Base-by-base conservation (phyloP, 2,888 invertebrate genomes). In the Apeira syringaria region DNA sequence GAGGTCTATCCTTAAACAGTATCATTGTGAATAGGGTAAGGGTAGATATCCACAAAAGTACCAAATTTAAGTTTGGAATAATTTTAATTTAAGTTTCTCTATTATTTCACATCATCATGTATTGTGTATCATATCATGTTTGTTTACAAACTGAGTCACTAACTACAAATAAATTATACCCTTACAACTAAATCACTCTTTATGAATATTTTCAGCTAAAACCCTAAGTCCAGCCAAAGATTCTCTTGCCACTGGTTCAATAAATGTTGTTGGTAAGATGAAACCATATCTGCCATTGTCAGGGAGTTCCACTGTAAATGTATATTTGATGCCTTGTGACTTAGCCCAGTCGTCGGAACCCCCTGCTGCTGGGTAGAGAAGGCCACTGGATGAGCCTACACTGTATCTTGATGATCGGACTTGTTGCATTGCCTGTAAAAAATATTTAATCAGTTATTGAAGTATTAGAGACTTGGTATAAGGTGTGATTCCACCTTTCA, bases 321-420 rank as follows among this genome's bases (percentile, higher is more conserved):
- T 84, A 73, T 97, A 98, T 73, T 97, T 97, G 51, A 98, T 94
- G 5, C 94, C 93, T 25, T 92, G 88, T 0, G 95, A 96, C 78
- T 98, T 97, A 4, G 97, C 98, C 96, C 97, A 98, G 76, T 98
- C 98, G 63, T 96, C 96, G 0, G 96, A 95, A 7, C 96, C 96
- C 1, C 96, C 96, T 17, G 95, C 85, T 1, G 95, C 95, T 0
- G 96, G 94, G 73, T 96, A 96, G 1, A 96, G 84, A 0, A 94
- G 92, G n/a, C 91, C 92, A 29, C 94, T 95, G 10, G 96, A 94
- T 32, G 95, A 93, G 6, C 96, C 96, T 0, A 96, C 94, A 17
- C 92, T 93, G 68, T 96, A 96, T 32, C 84, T 73, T 1, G 92
- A 90, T 15, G 94, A 94, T 11, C 92, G 91, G 0, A 88, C 80